Percentiles rank a stretch among this genome's conserved stretches.
Conservation (phyloP, 2,113 vertebrate genomes). For the Setophaga kirtlandii region DNA sequence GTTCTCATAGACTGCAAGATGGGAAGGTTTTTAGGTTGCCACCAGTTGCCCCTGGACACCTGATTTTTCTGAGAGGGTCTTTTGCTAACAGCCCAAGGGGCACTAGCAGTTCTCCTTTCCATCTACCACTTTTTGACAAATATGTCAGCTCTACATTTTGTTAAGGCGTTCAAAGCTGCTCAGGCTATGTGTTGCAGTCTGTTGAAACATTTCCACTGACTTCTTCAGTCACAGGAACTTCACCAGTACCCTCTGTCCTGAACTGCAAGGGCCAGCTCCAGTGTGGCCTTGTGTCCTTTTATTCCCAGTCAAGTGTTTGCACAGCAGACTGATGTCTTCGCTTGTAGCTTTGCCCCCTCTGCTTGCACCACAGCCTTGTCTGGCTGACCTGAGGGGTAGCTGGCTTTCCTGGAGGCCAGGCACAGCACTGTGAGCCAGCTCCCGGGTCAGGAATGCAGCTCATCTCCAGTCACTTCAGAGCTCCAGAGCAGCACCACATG, state of each 20-base stretch:
- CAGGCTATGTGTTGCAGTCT: neutral
- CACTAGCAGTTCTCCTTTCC: neutral
- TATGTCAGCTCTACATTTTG: neutral
- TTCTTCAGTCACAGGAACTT: neutral
- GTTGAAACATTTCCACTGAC: neutral
- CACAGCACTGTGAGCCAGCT: accelerated
- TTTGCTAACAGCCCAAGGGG: neutral
- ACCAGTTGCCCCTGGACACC: neutral
- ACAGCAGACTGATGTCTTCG: neutral
- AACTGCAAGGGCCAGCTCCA: neutral
- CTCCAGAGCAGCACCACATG: neutral
- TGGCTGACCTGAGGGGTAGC: neutral
- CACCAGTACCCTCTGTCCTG: neutral
- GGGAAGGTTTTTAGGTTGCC: neutral
- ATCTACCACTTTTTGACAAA: neutral
- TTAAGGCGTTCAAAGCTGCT: neutral
- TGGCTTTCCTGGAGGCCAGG: neutral
- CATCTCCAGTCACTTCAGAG: neutral
- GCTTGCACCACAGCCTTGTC: neutral
- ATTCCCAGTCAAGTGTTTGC: neutral
- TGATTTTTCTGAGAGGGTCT: neutral
- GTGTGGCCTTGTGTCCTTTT: neutral
- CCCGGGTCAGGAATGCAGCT: neutral
- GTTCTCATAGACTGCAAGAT: neutral
- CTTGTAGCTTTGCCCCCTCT: neutral